Evolutionary conservation across 2,888 invertebrate species (phyloP).

Genomic region (Volucella inflata): DNA sequence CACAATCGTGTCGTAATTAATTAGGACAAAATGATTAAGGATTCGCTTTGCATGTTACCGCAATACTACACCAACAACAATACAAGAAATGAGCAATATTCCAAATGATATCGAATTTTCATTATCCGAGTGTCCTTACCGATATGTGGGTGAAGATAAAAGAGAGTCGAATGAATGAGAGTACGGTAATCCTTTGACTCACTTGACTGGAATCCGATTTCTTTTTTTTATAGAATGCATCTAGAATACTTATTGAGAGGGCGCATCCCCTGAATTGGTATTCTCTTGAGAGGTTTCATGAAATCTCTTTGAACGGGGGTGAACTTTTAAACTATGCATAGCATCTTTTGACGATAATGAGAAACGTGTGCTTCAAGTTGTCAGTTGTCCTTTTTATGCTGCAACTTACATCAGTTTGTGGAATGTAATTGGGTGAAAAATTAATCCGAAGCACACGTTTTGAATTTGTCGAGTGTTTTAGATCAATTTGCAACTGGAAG

Average conservation of each 20-base stretch:
- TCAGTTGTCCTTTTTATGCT: conserved; percentile 62
- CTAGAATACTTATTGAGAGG: conserved; percentile 17
- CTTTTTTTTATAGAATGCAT: conserved; percentile 39
- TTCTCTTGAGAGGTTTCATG: conserved; percentile 6
- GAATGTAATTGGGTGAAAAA: conserved; percentile 61
- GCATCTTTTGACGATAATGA: conserved; percentile 59
- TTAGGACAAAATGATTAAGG: conserved; percentile 70
- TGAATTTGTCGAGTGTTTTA: conserved; percentile 66
- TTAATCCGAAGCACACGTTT: conserved; percentile 71
- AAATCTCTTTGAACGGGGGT: conserved; percentile 38
- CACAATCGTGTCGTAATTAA: conserved; percentile 77
- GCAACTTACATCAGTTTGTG: conserved; percentile 54
- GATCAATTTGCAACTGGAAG: conserved; percentile 54
- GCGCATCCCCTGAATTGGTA: conserved; percentile 55
- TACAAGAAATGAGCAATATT: too few relatives aligned
- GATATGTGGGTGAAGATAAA: conserved; percentile 68
- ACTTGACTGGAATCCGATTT: conserved; percentile 67
- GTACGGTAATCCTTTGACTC: conserved; percentile 44
- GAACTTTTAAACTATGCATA: conserved; percentile 26
- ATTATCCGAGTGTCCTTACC: conserved; percentile 40
- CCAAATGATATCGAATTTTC: conserved; percentile 13
- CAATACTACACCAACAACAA: conserved; percentile 2
- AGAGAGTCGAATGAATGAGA: conserved; percentile 19
- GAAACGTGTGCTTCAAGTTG: conserved; percentile 52
- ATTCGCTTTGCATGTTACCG: conserved; percentile 68